Base-by-base conservation (phyloP, 2,888 invertebrate genomes). In the Diplolepis rosae region DNA sequence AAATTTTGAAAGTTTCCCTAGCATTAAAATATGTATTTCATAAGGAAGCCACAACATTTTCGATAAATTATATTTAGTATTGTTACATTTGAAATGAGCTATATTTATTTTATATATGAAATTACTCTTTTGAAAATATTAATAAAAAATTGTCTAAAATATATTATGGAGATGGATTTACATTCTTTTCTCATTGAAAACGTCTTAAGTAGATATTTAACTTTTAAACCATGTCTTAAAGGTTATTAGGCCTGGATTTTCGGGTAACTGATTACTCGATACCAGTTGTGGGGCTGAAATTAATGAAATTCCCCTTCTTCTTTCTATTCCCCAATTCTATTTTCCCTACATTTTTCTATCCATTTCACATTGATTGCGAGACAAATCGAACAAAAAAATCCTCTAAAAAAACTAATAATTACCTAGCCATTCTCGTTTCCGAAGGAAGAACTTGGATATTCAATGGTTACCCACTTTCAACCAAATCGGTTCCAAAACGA, bases 391-490 rank as follows among this genome's bases (percentile, higher is more conserved):
- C 5, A 22, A 32, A 11, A 35, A 56, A 56, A 32, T 56, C 56
- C 11, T 22, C 5, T 22, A 1, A 24, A 56, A 39, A 56, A 35
- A 39, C 22, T 56, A 56, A 56, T 24, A 56, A 56, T 56, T 56
- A 56, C 35, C 22, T 56, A 24, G 56, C 35, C 56, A 39, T 56
- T 56, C 56, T 56, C 35, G 56, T 56, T 56, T 56, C 56, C 56
- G 35, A 22, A 24, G 13, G 11, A 22, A 56, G 22, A 56, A 56
- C 35, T 35, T 9, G 18, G 35, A 56, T 56, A 56, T 56, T 39
- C 56, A 48, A 11, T 15, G 48, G 9, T 48, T 48, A 48, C 7
- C 22, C 22, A 22, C 22, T 48, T 48, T 22, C 22, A 35, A 4
- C n/a, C 35, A 56, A 56, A 56, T 56, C 24, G 35, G 6, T 56